phyloP scores from a whole-genome alignment of 2,113 vertebrate genomes.

The Sclerurus mexicanus region DNA sequence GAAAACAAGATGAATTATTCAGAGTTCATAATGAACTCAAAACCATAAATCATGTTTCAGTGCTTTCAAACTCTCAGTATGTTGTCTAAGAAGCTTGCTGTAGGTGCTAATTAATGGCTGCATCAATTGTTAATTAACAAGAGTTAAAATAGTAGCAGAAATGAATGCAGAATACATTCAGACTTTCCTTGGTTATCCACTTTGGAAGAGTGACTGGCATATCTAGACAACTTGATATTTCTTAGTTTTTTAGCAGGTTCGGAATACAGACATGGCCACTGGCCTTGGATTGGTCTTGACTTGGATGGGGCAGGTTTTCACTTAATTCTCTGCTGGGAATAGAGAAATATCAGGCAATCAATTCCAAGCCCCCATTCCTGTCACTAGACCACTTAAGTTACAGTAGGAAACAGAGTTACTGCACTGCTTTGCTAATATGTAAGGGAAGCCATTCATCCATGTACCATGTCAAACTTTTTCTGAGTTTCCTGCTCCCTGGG shows the following conservation, averaged over 20 bases:
- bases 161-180: not conserved
- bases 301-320: not conserved
- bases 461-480: not conserved
- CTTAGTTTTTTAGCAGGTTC: not conserved
- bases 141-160: constrained; percentile 13
- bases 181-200: not conserved
- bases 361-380: not conserved
- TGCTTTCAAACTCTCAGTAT: constrained; percentile 14
- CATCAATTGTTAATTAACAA: constrained; percentile 60
- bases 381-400: not conserved
- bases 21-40: not conserved
- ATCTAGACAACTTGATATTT: not conserved
- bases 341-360: not conserved
- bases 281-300: not conserved
- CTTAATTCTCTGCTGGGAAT: not conserved
- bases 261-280: not conserved
- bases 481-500: not conserved
- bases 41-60: constrained; percentile 23
- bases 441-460: not conserved
- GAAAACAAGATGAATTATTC: constrained; percentile 63
- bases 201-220: not conserved
- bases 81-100: constrained; percentile 9
- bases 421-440: not conserved
- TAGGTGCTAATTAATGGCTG: constrained; percentile 48
- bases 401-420: not conserved